Conservation (phyloP, 2,797 vertebrate genomes). For the Parauchenoglanis punctatus region DNA sequence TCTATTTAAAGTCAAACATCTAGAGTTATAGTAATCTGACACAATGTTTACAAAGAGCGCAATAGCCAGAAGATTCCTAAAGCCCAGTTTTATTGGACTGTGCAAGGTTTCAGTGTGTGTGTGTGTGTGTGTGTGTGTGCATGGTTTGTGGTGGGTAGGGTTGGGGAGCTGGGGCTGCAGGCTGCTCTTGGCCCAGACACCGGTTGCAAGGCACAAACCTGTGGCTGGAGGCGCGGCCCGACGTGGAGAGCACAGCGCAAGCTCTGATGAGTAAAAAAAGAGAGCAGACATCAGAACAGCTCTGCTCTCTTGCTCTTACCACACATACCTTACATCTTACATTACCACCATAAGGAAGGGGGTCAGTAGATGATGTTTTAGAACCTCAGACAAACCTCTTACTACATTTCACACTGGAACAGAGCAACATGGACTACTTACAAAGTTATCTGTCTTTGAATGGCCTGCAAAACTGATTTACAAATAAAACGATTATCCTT, state of each 20-base stretch:
- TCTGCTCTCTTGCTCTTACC: slow-evolving; percentile 42
- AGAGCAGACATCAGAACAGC: slow-evolving; percentile 71
- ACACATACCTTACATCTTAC: slow-evolving; percentile 29
- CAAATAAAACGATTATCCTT: not conserved
- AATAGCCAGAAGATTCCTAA: slow-evolving; percentile 20
- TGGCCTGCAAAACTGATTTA: not conserved
- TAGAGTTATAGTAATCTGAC: not conserved
- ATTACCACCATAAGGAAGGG: not conserved
- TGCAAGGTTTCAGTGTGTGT: slow-evolving; percentile 24
- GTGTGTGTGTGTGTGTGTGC: slow-evolving; percentile 32
- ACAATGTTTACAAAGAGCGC: not conserved
- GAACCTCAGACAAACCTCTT: not conserved
- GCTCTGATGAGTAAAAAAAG: slow-evolving; percentile 76
- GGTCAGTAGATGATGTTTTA: not conserved
- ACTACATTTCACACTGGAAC: not conserved
- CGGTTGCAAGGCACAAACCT: slow-evolving; percentile 73
- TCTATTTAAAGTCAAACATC: not conserved
- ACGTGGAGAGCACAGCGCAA: slow-evolving; percentile 74
- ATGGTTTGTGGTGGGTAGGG: not conserved
- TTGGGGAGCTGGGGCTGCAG: slow-evolving; percentile 39
- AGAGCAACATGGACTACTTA: not conserved
- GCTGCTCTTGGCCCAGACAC: slow-evolving; percentile 56
- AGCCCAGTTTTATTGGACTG: slow-evolving; percentile 13
- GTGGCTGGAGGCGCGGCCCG: slow-evolving; percentile 71
- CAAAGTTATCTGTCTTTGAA: not conserved